Conservation (phyloP, 2,797 vertebrate genomes). For the Chaetophractus vellerosus region DNA sequence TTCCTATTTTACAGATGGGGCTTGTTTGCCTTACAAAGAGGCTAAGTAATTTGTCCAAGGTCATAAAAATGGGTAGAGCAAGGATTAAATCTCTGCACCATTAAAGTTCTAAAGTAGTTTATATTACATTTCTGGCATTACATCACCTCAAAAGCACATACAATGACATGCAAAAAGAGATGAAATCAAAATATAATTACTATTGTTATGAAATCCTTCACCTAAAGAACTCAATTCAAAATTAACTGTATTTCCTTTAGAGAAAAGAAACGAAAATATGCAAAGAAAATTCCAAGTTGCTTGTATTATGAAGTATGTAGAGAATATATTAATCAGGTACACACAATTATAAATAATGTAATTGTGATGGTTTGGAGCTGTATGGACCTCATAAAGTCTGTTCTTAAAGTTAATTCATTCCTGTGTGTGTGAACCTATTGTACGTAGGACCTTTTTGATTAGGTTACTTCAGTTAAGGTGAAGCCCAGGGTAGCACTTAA, state of each 20-base stretch:
- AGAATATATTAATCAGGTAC: not conserved
- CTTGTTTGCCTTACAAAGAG: conserved; percentile 31
- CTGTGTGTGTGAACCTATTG: too few species aligned
- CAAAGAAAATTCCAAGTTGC: not conserved
- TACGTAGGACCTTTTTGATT: too few species aligned
- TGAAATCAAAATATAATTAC: not conserved
- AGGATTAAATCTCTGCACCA: not conserved
- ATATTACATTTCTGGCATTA: not conserved
- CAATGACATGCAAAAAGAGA: not conserved
- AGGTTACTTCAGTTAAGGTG: too few species aligned
- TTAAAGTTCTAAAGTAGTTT: not conserved
- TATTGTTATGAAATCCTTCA: not conserved
- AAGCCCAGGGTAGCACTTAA: too few species aligned
- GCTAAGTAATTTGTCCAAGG: not conserved
- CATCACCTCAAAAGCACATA: not conserved
- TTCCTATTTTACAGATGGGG: not conserved
- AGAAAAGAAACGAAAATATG: not conserved
- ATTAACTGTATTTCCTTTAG: not conserved
- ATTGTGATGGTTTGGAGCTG: too few species aligned
- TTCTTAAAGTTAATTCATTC: too few species aligned
- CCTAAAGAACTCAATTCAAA: not conserved
- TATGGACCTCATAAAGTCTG: too few species aligned
- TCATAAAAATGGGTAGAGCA: not conserved
- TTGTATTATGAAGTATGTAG: not conserved
- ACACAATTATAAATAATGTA: not conserved